Base-by-base conservation (phyloP, 2,797 vertebrate genomes). In the Rallus crepitans region DNA sequence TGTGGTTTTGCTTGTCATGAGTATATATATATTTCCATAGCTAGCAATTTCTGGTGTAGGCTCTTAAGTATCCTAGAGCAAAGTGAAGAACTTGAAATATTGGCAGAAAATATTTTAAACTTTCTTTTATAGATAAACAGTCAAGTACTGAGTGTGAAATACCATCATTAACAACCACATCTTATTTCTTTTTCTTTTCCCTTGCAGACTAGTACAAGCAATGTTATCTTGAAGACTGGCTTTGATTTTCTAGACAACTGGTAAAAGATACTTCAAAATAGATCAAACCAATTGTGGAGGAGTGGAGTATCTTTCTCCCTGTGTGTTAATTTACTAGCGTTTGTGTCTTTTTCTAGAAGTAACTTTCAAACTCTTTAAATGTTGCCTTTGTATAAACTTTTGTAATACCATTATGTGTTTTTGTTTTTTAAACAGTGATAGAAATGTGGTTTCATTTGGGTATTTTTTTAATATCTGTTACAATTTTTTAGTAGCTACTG, bases 191-290 rank as follows among this genome's bases (percentile, higher is more conserved):
- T 77, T 57, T 28, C 8, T 52, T 52, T 90, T 33, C 84, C 50
- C 72, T 88, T 84, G 13, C 98, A 99, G 99, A 99, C 98, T 92
- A 99, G 98, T 97, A 98, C 99, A 25, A 99, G 98, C 98, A 99
- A 92, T 94, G 97, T 94, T 96, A 97, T 99, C 97, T 98, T 99
- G 98, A 99, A 99, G 99, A 99, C 99, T 2, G 99, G 99, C 80
- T 99, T 99, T 89, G 99, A 99, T 97, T 99, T 99, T 98, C 97
- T 99, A 93, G 99, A 99, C 98, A 99, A 99, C 97, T 99, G 99
- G 99, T 99, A 99, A 98, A 96, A 96, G 73, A 80, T 82, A 37
- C 68, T 91, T 90, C 80, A 63, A 52, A 87, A 75, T 77, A 76
- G 52, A 91, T 93, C 35, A 30, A 63, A 93, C 48, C 35, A 81